A percentile compares a stretch with the other conserved stretches of the same genome.
phyloP scores from a whole-genome alignment of 2,797 vertebrate genomes.

The Amazonetta brasiliensis region DNA sequence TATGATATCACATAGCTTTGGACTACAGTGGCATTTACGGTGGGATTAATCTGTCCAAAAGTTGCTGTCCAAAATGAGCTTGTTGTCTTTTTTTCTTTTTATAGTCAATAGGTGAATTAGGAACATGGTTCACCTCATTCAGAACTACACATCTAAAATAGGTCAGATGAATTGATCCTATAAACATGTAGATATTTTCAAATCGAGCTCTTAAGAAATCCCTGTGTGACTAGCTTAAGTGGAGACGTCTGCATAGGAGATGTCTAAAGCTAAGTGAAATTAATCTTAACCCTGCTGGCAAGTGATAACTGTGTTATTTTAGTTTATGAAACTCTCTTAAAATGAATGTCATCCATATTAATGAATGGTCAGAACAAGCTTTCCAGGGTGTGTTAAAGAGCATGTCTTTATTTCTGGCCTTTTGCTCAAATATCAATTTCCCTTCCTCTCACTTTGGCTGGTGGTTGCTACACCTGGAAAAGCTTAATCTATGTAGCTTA shows the following conservation, averaged over 20 bases:
- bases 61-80: background rate
- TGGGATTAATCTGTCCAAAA: background rate
- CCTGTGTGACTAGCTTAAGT: background rate
- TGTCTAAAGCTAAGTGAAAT: background rate
- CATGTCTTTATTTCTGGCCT: background rate
- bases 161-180: background rate
- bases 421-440: background rate
- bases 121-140: background rate
- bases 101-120: background rate
- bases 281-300: background rate
- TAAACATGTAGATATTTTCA: background rate
- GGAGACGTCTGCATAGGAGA: background rate
- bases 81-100: background rate
- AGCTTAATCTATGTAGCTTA: background rate
- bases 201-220: background rate
- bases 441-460: background rate
- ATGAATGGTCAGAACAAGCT: background rate
- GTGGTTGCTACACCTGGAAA: background rate
- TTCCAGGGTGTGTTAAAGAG: background rate
- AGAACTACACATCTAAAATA: background rate
- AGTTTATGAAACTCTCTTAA: background rate
- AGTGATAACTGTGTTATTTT: background rate
- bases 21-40: rapidly evolving
- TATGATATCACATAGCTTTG: background rate
- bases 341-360: background rate